phyloP scores from a whole-genome alignment of 2,888 invertebrate species.

The Parnassius apollo region DNA sequence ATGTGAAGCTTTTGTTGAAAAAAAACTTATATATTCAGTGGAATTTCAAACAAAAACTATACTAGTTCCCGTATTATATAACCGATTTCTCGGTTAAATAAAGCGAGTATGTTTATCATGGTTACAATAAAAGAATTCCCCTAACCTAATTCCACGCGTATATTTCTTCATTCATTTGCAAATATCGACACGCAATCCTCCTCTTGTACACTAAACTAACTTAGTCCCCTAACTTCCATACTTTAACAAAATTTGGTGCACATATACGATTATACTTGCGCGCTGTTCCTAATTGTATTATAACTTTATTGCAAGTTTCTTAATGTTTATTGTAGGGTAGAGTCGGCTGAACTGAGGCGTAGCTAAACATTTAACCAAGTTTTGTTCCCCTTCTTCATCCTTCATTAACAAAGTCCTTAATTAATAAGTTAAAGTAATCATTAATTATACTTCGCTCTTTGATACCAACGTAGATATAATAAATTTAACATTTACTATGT shows the following conservation, averaged over 20 bases:
- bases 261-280: conserved; percentile 1
- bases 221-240: conserved; percentile 6
- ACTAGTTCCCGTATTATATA: too few relatives aligned
- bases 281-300: conserved; percentile 20
- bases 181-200: conserved; percentile 11
- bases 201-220: conserved; percentile 4
- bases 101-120: too few relatives aligned
- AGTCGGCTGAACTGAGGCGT: conserved; percentile 14
- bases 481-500: background rate
- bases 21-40: too few relatives aligned
- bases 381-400: conserved; percentile 11
- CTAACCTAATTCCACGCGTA: background rate
- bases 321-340: conserved; percentile 22
- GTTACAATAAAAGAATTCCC: too few relatives aligned
- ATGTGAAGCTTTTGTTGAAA: too few relatives aligned
- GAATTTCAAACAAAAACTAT: too few relatives aligned
- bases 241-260: conserved; percentile 15
- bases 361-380: conserved; percentile 19
- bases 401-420: conserved; percentile 15
- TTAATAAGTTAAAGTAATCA: conserved; percentile 9
- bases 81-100: too few relatives aligned
- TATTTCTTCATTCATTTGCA: conserved; percentile 19
- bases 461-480: conserved; percentile 2
- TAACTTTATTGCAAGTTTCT: conserved; percentile 23
- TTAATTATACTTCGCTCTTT: conserved; percentile 17